These are phyloP conservation scores for Microctonus hyperodae DNA, from an alignment of 2,888 invertebrate genomes.

Conservation along the genomic window DNA sequence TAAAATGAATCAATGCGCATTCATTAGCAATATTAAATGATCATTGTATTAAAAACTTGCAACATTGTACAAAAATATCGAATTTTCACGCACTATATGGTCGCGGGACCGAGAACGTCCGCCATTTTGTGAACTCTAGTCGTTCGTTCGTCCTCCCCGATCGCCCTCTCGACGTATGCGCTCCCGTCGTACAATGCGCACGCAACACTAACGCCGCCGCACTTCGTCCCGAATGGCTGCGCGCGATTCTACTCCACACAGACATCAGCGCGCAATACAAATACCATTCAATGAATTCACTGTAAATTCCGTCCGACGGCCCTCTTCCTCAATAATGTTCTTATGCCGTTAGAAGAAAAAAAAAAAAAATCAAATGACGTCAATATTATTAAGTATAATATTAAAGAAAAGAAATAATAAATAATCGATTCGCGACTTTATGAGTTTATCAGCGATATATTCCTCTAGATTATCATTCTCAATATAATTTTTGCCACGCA, in stretches of 20 bases:
- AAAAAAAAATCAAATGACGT: too few species aligned
- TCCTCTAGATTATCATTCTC: too few species aligned
- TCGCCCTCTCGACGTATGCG: constrained; percentile 39
- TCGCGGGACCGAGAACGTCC: constrained; percentile 56
- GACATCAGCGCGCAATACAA: constrained; percentile 20
- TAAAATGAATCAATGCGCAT: constrained; percentile 39
- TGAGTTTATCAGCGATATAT: not conserved
- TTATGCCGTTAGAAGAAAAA: not conserved
- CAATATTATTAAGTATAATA: too few species aligned
- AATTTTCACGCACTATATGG: constrained; percentile 60
- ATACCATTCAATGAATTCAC: constrained; percentile 31
- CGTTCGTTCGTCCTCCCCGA: constrained; percentile 45
- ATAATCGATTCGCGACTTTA: too few species aligned
- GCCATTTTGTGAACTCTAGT: constrained; percentile 62
- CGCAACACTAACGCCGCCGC: constrained; percentile 32
- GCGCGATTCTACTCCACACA: not conserved
- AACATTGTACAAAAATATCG: constrained; percentile 56
- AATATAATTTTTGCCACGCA: not conserved
- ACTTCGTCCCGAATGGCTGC: constrained; percentile 11
- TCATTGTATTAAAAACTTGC: constrained; percentile 42
- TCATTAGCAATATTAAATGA: constrained; percentile 46
- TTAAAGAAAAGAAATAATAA: too few species aligned
- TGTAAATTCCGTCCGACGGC: constrained; percentile 28
- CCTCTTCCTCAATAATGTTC: constrained; percentile 9
- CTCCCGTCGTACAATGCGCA: constrained; percentile 56